Percentiles rank a stretch among this genome's conserved stretches.
phyloP scores from a whole-genome alignment of 1,140 invertebrate species.

The Drosophila nikananu region DNA sequence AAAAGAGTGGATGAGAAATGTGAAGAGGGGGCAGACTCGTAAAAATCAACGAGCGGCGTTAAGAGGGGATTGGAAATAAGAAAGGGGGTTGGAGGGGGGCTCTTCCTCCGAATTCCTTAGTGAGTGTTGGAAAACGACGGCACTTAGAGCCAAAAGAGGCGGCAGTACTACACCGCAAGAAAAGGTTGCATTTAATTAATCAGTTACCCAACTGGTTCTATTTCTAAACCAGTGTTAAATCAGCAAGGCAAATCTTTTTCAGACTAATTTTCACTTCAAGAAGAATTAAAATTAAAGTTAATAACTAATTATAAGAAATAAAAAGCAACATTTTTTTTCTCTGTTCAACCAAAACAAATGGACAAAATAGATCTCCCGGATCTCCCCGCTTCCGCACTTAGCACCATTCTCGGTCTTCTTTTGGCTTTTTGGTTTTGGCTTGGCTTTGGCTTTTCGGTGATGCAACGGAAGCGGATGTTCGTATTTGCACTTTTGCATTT shows the following conservation, averaged over 20 bases:
- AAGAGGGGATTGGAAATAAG: background rate
- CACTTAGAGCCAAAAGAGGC: conserved; percentile 66
- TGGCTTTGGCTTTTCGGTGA: conserved; percentile 57
- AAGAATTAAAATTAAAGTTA: background rate
- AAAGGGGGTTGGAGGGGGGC: background rate
- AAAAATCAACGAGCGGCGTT: conserved; percentile 63
- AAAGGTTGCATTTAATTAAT: background rate
- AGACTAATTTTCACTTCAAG: background rate
- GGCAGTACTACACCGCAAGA: conserved; percentile 25
- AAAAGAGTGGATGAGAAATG: conserved; percentile 43
- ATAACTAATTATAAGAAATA: background rate
- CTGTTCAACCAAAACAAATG: conserved; percentile 42
- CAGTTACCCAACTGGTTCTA: background rate
- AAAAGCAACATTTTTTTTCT: background rate
- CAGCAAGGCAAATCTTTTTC: too few species aligned
- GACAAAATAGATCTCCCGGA: conserved; percentile 59
- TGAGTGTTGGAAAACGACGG: conserved; percentile 79
- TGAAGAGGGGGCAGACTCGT: conserved; percentile 62
- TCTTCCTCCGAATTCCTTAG: conserved; percentile 61
- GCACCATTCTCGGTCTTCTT: background rate
- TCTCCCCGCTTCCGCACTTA: background rate
- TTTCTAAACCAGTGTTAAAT: too few species aligned
- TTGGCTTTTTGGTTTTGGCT: conserved; percentile 26
- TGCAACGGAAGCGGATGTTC: conserved; percentile 83
- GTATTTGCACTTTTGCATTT: conserved; percentile 84